Conservation (phyloP, 2,888 invertebrate genomes). For the Oscheius sp. region DNA sequence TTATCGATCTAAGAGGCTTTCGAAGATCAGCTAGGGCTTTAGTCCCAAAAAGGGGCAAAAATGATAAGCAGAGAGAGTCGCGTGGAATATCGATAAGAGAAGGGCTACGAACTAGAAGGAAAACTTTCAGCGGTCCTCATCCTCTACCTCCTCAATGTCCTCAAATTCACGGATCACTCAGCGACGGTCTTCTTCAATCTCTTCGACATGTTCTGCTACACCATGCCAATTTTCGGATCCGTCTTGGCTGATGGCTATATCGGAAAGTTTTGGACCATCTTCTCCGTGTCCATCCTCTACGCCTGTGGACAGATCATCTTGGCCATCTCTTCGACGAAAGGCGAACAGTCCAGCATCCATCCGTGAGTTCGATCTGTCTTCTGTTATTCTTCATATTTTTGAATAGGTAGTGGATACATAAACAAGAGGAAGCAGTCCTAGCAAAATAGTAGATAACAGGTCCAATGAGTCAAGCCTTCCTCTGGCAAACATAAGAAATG, state of each 20-base stretch:
- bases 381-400: neutral
- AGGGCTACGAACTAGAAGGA: neutral
- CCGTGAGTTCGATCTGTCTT: conserved; percentile 51
- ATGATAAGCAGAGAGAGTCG: neutral
- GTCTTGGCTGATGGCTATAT: conserved; percentile 92
- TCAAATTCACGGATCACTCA: conserved; percentile 82
- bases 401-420: neutral
- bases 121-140: conserved; percentile 85
- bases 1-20: neutral
- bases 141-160: conserved; percentile 85
- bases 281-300: conserved; percentile 90
- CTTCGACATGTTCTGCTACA: conserved; percentile 90
- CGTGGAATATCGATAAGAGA: neutral
- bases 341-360: conserved; percentile 61
- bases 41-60: neutral
- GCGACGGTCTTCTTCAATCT: conserved; percentile 90
- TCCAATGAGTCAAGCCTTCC: no score
- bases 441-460: neutral
- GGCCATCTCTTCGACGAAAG: conserved; percentile 77
- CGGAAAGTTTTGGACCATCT: conserved; percentile 90
- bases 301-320: conserved; percentile 85
- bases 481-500: no score
- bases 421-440: neutral
- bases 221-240: conserved; percentile 90
- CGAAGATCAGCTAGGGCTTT: neutral